Evolutionary conservation across 2,888 invertebrate species (phyloP).

Genomic region (Lasioglossum leucozonium): DNA sequence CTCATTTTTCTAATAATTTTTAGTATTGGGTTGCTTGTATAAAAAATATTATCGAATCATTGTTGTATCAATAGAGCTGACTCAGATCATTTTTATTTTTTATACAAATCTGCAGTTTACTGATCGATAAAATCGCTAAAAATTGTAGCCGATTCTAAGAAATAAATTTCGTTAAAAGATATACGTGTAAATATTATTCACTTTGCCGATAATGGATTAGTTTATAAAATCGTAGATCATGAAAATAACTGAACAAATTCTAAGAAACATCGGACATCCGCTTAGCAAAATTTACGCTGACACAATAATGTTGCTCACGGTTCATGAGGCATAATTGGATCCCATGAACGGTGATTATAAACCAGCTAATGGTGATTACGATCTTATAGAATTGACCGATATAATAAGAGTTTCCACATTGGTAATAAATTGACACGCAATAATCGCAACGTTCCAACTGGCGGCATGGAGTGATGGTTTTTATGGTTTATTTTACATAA

Average conservation of each 20-base stretch:
- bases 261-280: no score
- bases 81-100: background rate
- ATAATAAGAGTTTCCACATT: background rate
- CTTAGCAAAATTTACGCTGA: background rate
- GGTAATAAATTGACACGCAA: background rate
- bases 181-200: background rate
- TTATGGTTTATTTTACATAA: constrained; percentile 58
- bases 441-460: constrained; percentile 29
- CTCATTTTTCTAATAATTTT: background rate
- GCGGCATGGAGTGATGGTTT: constrained; percentile 28
- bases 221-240: background rate
- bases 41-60: no score
- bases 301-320: background rate
- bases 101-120: no score
- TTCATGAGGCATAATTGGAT: background rate
- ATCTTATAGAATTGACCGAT: background rate
- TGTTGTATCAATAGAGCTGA: no score
- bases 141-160: background rate
- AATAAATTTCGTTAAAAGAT: background rate
- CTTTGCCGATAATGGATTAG: background rate
- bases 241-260: no score
- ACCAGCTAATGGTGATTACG: background rate
- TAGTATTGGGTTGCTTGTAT: background rate
- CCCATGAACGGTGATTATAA: background rate
- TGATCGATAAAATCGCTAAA: background rate